Percentiles rank a stretch among this genome's conserved stretches.
Conservation (phyloP, 2,797 vertebrate genomes). For the Pseudochaenichthys georgianus region DNA sequence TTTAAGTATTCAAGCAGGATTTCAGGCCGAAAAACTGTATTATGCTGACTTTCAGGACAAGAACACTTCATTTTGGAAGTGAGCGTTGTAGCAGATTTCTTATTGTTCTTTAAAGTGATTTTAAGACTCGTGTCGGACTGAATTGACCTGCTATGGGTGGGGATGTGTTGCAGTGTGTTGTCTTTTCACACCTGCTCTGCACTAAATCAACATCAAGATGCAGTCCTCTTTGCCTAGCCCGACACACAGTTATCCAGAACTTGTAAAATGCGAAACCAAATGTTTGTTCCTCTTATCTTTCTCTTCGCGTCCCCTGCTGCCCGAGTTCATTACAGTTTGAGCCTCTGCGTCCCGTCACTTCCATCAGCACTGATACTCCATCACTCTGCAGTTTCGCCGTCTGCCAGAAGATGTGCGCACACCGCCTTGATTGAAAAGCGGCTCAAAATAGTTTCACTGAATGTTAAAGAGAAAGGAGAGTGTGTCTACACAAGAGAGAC, state of each 20-base stretch:
- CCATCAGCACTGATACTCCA: slow-evolving; percentile 34
- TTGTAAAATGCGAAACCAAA: slow-evolving; percentile 53
- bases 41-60: neutral
- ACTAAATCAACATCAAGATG: slow-evolving; percentile 7
- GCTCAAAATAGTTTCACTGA: slow-evolving; percentile 59
- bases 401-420: slow-evolving; percentile 22
- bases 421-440: slow-evolving; percentile 45
- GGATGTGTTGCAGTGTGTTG: neutral
- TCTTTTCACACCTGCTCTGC: slow-evolving; percentile 27
- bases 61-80: neutral
- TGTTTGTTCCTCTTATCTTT: slow-evolving; percentile 4
- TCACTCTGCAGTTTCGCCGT: slow-evolving; percentile 23
- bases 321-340: slow-evolving; percentile 14
- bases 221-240: slow-evolving; percentile 47
- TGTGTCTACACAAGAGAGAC: slow-evolving; percentile 61
- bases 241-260: neutral
- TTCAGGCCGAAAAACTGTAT: neutral
- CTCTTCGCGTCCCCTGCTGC: neutral
- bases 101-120: neutral
- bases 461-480: slow-evolving; percentile 36
- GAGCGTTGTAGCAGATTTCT: neutral
- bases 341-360: slow-evolving; percentile 30
- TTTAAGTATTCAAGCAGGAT: slow-evolving; percentile 3
- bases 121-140: neutral
- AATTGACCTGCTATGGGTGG: neutral